Percentiles rank a stretch among this genome's conserved stretches.
These are phyloP conservation scores for Trigoniulus corallinus DNA, from an alignment of 1,140 invertebrate species.

Conservation along the genomic window DNA sequence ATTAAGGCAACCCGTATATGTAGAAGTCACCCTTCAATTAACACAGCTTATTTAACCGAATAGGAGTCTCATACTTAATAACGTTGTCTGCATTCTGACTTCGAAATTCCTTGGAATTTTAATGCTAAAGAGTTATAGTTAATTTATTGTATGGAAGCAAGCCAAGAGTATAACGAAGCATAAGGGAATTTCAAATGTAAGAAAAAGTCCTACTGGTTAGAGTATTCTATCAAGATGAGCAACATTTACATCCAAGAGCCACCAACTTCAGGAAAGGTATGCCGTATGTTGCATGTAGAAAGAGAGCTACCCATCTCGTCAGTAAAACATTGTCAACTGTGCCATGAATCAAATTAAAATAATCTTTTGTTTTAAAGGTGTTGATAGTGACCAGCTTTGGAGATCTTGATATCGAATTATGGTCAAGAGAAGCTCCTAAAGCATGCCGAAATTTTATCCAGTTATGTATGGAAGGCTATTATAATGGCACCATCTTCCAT, in stretches of 20 bases:
- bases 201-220: too few relatives aligned
- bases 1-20: too few relatives aligned
- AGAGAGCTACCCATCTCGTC: constrained; percentile 1
- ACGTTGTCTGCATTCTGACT: too few relatives aligned
- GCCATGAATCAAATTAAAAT: constrained; percentile 6
- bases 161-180: too few relatives aligned
- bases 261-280: constrained; percentile 80
- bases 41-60: too few relatives aligned
- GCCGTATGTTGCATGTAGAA: not conserved
- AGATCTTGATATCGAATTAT: constrained; percentile 95
- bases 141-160: too few relatives aligned
- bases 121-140: too few relatives aligned
- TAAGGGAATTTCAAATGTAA: too few relatives aligned
- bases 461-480: constrained; percentile 92
- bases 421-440: constrained; percentile 90
- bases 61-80: too few relatives aligned
- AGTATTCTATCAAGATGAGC: constrained; percentile 63
- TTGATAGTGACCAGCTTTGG: constrained; percentile 80
- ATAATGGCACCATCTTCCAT: constrained; percentile 83
- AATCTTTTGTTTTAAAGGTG: constrained; percentile 40
- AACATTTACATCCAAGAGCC: constrained; percentile 96
- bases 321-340: constrained; percentile 5
- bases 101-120: too few relatives aligned
- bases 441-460: constrained; percentile 95
- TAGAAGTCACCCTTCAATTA: too few relatives aligned